Evolutionary conservation across 2,888 invertebrate species (phyloP), one percentile per base, ranked within the genome.

Genomic region (Zygaena filipendulae): DNA sequence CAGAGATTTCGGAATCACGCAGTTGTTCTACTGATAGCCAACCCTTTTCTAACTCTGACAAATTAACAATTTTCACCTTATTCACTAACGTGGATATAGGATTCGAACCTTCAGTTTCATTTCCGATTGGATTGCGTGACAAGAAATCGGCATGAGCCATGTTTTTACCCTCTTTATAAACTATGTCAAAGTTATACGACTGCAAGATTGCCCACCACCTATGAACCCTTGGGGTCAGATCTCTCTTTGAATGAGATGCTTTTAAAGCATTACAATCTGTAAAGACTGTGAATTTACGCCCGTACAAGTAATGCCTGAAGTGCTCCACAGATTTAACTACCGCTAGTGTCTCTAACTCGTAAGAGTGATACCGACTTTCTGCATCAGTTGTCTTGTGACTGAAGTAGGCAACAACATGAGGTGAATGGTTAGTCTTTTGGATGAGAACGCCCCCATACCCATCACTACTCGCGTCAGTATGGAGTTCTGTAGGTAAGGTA

Each of bases 191-290:
- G 21, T 35, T 20, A 22, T 24, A 38, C 13, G 32, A 21, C 12
- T 41, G 39, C 6, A 42, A 14, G 21, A 23, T 29, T 8, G 35
- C 29, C 36, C 37, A 38, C 36, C 39, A 35, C 8, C 35, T n/a
- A 25, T 49, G 41, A 3, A 55, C 35, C 0, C 51, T 23, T 1
- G 49, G 48, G 0, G 48, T 13, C 0, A 53, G 23, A 3, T 52
- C 50, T 25, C 43, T 34, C 31, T 52, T 51, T n/a, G 45, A 39
- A 16, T 43, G 40, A 0, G 52, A 52, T 0, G 54, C 47, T 31
- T 49, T 52, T 0, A 52, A 19, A 0, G 49, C 44, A 13, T 54
- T 52, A 22, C 49, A 56, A 13, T 51, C 41, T 1, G 47, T 44
- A 11, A 44, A 29, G 2, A 46, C 32, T 12, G 23, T 39, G 14